These are phyloP conservation scores for Steinernema carpocapsae DNA, from an alignment of 2,888 invertebrate genomes.

Conservation along the genomic window DNA sequence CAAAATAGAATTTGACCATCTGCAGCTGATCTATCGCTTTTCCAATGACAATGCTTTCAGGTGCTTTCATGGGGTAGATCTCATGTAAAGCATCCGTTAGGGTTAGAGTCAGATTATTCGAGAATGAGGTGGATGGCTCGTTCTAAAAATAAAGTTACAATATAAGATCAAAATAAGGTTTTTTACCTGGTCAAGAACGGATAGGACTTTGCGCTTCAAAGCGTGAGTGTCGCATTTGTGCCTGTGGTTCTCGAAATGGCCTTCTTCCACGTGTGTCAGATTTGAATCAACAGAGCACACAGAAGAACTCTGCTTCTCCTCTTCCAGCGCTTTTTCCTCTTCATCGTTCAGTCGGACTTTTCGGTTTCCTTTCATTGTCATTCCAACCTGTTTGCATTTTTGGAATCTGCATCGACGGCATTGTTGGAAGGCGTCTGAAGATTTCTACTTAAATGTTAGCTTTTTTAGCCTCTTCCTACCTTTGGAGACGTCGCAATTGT, in stretches of 20 bases:
- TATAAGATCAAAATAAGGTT: background rate
- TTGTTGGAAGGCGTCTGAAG: background rate
- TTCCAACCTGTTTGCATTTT: slow-evolving; percentile 5
- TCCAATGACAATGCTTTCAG: slow-evolving; percentile 32
- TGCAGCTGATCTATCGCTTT: background rate
- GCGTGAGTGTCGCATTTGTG: background rate
- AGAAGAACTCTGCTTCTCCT: background rate
- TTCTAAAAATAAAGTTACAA: background rate
- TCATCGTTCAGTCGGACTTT: background rate
- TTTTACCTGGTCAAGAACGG: background rate
- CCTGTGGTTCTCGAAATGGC: background rate
- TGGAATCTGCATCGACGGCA: background rate
- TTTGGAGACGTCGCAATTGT: slow-evolving; percentile 26
- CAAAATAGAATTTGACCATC: slow-evolving; percentile 6
- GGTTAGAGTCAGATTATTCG: background rate
- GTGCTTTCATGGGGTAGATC: background rate
- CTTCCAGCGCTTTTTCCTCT: background rate
- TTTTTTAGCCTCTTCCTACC: slow-evolving; percentile 19
- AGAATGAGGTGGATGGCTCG: background rate
- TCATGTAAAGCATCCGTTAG: background rate
- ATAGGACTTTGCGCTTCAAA: background rate
- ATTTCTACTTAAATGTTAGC: too few species aligned
- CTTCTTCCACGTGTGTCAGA: background rate
- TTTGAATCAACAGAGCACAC: background rate
- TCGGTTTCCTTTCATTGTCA: background rate